phyloP scores from a whole-genome alignment of 2,113 vertebrate species.

The Anarhynchus alexandrinus region DNA sequence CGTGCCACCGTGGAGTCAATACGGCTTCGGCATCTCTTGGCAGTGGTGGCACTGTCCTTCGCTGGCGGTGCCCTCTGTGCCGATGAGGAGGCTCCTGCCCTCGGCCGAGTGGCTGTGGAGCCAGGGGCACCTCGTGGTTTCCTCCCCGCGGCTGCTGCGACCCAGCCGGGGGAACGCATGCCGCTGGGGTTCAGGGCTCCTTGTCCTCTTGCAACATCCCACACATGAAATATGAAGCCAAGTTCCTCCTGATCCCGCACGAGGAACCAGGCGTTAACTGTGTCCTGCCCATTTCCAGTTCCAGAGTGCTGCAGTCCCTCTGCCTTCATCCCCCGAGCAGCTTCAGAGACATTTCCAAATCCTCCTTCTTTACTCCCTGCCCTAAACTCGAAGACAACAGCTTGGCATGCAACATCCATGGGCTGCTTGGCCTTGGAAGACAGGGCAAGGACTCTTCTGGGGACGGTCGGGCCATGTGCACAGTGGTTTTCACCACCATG shows the following conservation, averaged over 20 bases:
- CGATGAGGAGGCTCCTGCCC: background rate
- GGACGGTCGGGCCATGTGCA: accelerated
- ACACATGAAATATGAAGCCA: constrained; percentile 38
- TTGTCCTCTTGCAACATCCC: constrained; percentile 44
- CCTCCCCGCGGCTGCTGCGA: background rate
- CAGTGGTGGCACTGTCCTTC: background rate
- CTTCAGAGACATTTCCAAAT: background rate
- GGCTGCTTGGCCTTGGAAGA: background rate
- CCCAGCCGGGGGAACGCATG: background rate
- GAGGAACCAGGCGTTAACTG: constrained; percentile 14
- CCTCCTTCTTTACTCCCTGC: background rate
- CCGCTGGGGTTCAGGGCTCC: constrained; percentile 20
- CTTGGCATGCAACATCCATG: background rate
- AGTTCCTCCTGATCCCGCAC: constrained; percentile 42
- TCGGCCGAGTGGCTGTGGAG: background rate
- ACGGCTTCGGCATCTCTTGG: background rate
- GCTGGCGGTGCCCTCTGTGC: background rate
- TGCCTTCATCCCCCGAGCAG: background rate
- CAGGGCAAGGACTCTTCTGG: background rate
- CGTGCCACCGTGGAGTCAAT: accelerated
- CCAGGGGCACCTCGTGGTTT: background rate
- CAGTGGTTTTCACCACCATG: accelerated
- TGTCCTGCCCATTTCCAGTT: constrained; percentile 6
- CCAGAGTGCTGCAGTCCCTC: background rate
- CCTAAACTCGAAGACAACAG: background rate